These are phyloP conservation scores for Falcaria lacertinaria DNA, from an alignment of 2,888 invertebrate genomes.

Conservation along the genomic window DNA sequence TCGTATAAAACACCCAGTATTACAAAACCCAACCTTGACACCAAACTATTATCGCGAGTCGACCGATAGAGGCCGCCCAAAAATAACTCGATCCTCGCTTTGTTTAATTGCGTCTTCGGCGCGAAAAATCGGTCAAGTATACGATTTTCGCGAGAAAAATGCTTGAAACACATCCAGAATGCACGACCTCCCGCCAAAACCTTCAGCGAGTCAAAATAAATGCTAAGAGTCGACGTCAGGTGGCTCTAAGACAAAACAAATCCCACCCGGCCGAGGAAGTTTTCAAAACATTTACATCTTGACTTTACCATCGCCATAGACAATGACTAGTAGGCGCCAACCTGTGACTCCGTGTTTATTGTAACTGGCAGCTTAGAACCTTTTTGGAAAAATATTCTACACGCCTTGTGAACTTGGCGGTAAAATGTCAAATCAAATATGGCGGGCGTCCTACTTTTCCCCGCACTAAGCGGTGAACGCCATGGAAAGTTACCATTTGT, in stretches of 20 bases:
- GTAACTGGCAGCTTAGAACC: background rate
- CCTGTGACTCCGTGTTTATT: conserved; percentile 17
- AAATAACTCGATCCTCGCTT: conserved; percentile 57
- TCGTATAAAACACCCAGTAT: conserved; percentile 39
- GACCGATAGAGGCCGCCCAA: conserved; percentile 66
- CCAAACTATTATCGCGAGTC: conserved; percentile 68
- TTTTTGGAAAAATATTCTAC: background rate
- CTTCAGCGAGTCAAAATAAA: conserved; percentile 32
- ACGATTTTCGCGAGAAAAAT: conserved; percentile 38
- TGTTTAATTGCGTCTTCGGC: conserved; percentile 59
- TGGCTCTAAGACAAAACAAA: conserved; percentile 48
- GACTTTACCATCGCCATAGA: conserved; percentile 49
- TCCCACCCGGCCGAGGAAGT: conserved; percentile 35
- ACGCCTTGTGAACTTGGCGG: conserved; percentile 33
- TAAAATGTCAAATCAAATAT: conserved; percentile 67
- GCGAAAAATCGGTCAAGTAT: conserved; percentile 75
- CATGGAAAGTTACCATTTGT: conserved; percentile 75
- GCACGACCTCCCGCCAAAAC: conserved; percentile 35
- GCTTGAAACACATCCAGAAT: conserved; percentile 52
- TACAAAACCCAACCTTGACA: conserved; percentile 74
- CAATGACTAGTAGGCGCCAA: conserved; percentile 58
- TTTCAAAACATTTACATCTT: conserved; percentile 58
- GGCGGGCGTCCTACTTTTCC: conserved; percentile 75
- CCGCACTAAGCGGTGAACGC: conserved; percentile 63
- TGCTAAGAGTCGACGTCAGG: conserved; percentile 7